Evolutionary conservation across 2,888 invertebrate genomes (phyloP).

Genomic region (Dicranocentrus wangi): DNA sequence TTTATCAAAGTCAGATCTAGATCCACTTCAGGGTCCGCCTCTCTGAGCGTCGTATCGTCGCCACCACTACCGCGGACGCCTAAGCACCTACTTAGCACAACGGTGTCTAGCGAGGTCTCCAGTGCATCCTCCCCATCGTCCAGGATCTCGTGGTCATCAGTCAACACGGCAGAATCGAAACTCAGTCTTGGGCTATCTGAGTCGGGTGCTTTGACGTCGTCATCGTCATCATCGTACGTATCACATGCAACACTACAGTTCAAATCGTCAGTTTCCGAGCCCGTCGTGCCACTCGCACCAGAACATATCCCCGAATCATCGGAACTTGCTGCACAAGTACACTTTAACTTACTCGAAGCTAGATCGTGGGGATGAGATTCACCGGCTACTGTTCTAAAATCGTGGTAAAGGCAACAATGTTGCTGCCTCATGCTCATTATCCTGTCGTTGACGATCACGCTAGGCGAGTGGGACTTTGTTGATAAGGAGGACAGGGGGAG

Average conservation of each 20-base stretch:
- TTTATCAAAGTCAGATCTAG: slow-evolving; percentile 61
- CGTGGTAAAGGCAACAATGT: slow-evolving; percentile 65
- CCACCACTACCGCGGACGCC: slow-evolving; percentile 35
- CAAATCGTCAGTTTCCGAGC: slow-evolving; percentile 68
- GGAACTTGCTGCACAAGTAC: slow-evolving; percentile 78
- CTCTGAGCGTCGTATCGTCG: slow-evolving; percentile 37
- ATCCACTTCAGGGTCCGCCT: slow-evolving; percentile 42
- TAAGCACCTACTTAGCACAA: slow-evolving; percentile 60
- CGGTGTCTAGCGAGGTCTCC: slow-evolving; percentile 60
- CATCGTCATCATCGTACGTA: slow-evolving; percentile 66
- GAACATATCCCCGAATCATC: slow-evolving; percentile 78
- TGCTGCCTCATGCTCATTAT: slow-evolving; percentile 67
- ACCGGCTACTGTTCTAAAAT: slow-evolving; percentile 56
- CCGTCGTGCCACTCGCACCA: slow-evolving; percentile 68
- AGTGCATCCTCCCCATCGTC: slow-evolving; percentile 51
- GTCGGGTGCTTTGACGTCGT: slow-evolving; percentile 57
- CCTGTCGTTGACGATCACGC: slow-evolving; percentile 63
- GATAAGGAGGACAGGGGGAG: slow-evolving; percentile 56
- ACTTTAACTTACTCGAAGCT: slow-evolving; percentile 58
- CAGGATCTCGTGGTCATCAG: slow-evolving; percentile 55
- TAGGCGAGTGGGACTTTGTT: slow-evolving; percentile 63
- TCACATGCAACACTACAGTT: slow-evolving; percentile 67
- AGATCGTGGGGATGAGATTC: slow-evolving; percentile 57
- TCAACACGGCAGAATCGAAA: slow-evolving; percentile 70
- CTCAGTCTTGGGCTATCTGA: slow-evolving; percentile 68